Evolutionary conservation across 2,888 invertebrate genomes (phyloP).

Genomic region (Drosophila affinis): DNA sequence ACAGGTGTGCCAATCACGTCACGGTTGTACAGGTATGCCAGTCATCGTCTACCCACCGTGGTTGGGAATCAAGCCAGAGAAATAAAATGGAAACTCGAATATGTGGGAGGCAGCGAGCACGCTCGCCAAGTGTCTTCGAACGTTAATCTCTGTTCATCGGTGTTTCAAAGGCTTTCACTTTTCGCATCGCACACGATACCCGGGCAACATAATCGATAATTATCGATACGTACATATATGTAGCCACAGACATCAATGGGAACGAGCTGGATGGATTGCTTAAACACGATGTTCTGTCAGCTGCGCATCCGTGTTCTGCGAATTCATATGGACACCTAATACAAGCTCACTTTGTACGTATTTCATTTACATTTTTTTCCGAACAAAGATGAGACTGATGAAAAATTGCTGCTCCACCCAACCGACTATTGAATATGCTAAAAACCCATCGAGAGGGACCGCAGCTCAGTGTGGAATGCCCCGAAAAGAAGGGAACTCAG

Average conservation of each 20-base stretch:
- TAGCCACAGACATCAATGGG: background rate
- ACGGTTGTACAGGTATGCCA: background rate
- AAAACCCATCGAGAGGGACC: background rate
- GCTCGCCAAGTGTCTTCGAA: background rate
- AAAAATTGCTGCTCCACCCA: background rate
- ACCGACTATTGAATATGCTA: background rate
- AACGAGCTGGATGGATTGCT: background rate
- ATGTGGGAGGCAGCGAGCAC: too few relatives aligned
- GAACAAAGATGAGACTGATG: background rate
- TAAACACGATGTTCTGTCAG: background rate
- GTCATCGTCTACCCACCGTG: background rate
- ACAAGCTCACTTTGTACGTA: background rate
- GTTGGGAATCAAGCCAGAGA: background rate
- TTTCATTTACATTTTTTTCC: background rate
- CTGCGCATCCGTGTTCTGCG: background rate
- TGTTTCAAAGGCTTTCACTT: background rate
- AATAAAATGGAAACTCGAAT: background rate
- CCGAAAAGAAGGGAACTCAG: too few relatives aligned
- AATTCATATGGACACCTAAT: background rate
- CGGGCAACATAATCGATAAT: background rate
- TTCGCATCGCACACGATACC: background rate
- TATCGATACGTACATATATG: background rate
- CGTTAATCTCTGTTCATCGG: background rate
- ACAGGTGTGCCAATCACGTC: background rate
- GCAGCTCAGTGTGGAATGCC: too few relatives aligned